These are phyloP conservation scores for Reinhardtius hippoglossoides DNA, from an alignment of 2,113 vertebrate species.

Conservation along the genomic window DNA sequence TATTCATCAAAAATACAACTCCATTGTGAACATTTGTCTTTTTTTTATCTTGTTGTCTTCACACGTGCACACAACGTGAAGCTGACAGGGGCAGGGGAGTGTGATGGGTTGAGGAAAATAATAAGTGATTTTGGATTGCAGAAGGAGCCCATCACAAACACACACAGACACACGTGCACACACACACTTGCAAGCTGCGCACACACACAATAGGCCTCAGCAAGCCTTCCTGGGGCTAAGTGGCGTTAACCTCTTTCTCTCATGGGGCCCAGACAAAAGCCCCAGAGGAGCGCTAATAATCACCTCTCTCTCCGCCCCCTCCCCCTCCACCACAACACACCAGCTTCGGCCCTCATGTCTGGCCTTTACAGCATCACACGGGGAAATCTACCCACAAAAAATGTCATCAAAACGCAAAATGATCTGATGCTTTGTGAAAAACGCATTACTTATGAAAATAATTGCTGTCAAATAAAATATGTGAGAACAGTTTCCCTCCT, in stretches of 20 bases:
- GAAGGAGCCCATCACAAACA: conserved; percentile 27
- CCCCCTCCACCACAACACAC: conserved; percentile 4
- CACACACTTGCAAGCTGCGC: conserved; percentile 7
- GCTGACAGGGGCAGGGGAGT: not conserved
- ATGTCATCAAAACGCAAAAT: not conserved
- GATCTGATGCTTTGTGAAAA: not conserved
- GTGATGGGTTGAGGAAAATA: conserved; percentile 43
- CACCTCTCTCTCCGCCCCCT: conserved; percentile 59
- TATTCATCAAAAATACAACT: not conserved
- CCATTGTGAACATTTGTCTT: not conserved
- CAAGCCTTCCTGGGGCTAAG: conserved; percentile 78
- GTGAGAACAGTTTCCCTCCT: not conserved
- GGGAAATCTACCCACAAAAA: no score
- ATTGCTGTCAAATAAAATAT: not conserved
- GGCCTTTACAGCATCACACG: not conserved
- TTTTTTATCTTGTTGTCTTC: not conserved
- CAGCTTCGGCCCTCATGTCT: not conserved
- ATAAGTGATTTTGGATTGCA: conserved; percentile 63
- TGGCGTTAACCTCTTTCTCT: conserved; percentile 82
- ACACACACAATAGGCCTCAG: conserved; percentile 37
- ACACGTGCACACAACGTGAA: not conserved
- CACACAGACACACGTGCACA: conserved; percentile 8
- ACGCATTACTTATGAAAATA: not conserved
- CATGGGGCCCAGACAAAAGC: conserved; percentile 81
- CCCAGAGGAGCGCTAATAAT: conserved; percentile 82